Evolutionary conservation across 2,888 invertebrate species (phyloP), one percentile per base, ranked within the genome.

Genomic region (Tridacna crocea): DNA sequence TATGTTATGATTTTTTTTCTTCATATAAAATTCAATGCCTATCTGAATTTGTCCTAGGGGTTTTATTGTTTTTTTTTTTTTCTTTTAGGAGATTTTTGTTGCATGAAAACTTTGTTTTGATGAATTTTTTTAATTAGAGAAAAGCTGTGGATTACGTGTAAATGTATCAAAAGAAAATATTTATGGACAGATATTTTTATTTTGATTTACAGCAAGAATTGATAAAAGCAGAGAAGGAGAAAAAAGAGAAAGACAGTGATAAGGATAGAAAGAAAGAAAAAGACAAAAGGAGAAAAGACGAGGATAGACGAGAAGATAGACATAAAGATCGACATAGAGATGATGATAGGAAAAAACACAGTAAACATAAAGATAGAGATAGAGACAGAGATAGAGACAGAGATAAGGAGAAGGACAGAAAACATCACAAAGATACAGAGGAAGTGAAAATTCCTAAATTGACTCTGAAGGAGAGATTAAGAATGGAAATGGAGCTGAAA

Each of bases 401-500:
- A 47, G 77, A 68, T 51, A 75, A 74, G 60, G 87, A 87, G 22
- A 83, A 72, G 65, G 80, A 86, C 24, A 73, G 73, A 55, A 80
- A 84, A 17, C 77, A 73, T n/a, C 66, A 82, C 58, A 82, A 79
- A 68, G 80, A 85, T 15, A 75, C 76, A 8, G 83, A 78, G 17
- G 82, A 84, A 58, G 77, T 85, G 48, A 82, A 84, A 46, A 85
- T 84, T 70, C 83, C 84, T 22, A 80, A 84, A 65, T 76, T 84
- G 15, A 86, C 87, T 19, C 81, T 87, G 24, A 83, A 86, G 79
- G 85, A 83, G 68, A 82, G 83, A 77, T 78, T 82, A 46, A 85
- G 81, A 66, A 83, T 84, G 66, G 87, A 83, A 68, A 85, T 87
- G 85, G 89, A 88, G 60, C 72, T 87, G 70, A 88, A 88, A 72